Evolutionary conservation across 2,888 invertebrate genomes (phyloP), one percentile per base, ranked within the genome.

Genomic region (Troides aeacus): DNA sequence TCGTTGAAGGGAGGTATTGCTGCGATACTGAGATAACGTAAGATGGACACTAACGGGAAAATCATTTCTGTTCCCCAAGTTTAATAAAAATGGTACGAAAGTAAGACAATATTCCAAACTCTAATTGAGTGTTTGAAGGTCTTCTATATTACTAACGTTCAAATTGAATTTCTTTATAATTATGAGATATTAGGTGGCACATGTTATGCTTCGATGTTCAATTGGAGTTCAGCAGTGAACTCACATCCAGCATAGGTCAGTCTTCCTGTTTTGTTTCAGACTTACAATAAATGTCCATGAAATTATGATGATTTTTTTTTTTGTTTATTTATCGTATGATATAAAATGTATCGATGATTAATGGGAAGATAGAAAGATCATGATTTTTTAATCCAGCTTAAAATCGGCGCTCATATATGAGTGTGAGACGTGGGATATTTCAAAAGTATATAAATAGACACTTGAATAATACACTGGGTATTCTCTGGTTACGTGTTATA

Each of bases 11-110:
- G 74, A 74, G 72, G 76, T 80, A 79, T 79, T 78, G 76, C 78
- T 78, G 76, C 74, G 79, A 81, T 81, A 78, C 76, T 75, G 77
- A 78, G 81, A 82, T 81, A 82, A 80, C 77, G 76, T 77, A 73
- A 72, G 76, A 73, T 69, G 72, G 77, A 77, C 78, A 78, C 77
- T 79, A 78, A 64, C 50, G 60, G 64, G 59, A 68, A 64, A 68
- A 68, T 64, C 53, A 64, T 68, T 68, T 68, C 24, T 64, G 62
- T 68, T 46, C 46, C 60, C 4, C 39, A 56, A 58, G 60, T 42
- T 50, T 63, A 68, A 59, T 63, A 63, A n/a, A 57, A 68, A 68
- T 23, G 62, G 36, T 8, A 63, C 30, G 50, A 68, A 68, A 50
- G 50, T 53, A 21, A 8, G 21, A 59, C n/a, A 57, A 42, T 57